Evolutionary conservation across 2,888 invertebrate genomes (phyloP).

Genomic region (Sialis fuliginosa): DNA sequence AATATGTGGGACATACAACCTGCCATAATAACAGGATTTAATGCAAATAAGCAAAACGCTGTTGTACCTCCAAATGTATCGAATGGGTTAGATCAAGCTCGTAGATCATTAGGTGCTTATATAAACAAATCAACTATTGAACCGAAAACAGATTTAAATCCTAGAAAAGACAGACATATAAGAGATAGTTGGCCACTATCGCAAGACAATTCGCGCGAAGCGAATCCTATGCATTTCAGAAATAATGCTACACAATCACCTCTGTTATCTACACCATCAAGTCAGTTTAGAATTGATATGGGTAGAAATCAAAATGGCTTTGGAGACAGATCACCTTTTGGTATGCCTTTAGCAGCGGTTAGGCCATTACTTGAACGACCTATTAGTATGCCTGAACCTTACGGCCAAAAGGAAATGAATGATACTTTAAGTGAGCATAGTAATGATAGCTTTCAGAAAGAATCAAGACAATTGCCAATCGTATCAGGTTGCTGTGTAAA

Average conservation of each 20-base stretch:
- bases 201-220: not conserved
- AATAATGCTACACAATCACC: not conserved
- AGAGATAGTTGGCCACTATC: slow-evolving; percentile 2
- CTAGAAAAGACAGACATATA: not conserved
- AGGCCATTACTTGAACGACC: not conserved
- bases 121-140: not conserved
- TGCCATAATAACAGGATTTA: not conserved
- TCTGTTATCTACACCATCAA: not conserved
- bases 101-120: not conserved
- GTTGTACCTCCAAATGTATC: not conserved
- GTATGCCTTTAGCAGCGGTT: not conserved
- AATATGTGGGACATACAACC: not conserved
- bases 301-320: not conserved
- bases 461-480: not conserved
- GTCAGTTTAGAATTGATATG: not conserved
- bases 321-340: not conserved
- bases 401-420: too few relatives aligned
- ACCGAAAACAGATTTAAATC: not conserved
- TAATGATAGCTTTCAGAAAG: slow-evolving; percentile 1
- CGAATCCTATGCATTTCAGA: not conserved
- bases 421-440: not conserved
- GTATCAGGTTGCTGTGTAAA: slow-evolving; percentile 39
- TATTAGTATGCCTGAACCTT: not conserved
- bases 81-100: not conserved
- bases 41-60: not conserved